phyloP scores from a whole-genome alignment of 2,888 invertebrate species.

The Tipula vernalis region DNA sequence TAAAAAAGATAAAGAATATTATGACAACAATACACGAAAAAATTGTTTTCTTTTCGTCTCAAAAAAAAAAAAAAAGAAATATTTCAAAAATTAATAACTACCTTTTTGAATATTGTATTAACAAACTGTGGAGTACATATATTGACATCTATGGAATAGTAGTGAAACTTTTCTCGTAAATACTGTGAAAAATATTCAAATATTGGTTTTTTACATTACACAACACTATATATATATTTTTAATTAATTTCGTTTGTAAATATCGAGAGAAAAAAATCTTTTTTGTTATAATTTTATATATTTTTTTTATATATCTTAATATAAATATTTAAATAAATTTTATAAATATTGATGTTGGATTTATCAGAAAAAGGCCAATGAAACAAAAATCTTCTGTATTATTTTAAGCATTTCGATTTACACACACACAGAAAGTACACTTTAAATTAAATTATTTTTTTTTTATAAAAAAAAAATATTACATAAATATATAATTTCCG shows the following conservation, averaged over 20 bases:
- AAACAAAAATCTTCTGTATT: neutral
- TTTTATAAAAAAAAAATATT: neutral
- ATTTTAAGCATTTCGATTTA: conserved; percentile 6
- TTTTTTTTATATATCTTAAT: conserved; percentile 8
- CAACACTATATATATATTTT: neutral
- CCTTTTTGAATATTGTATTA: neutral
- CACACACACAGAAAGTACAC: neutral
- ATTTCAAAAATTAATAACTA: neutral
- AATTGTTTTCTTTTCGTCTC: conserved; percentile 7
- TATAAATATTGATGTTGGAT: conserved; percentile 7
- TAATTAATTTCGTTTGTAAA: conserved; percentile 9
- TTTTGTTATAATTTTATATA: neutral
- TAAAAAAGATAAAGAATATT: neutral
- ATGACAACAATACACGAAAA: conserved; percentile 9
- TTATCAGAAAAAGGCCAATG: conserved; percentile 5
- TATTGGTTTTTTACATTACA: neutral
- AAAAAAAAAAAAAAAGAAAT: neutral
- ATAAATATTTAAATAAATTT: conserved; percentile 6
- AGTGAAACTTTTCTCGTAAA: neutral
- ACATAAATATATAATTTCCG: neutral
- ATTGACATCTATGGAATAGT: conserved; percentile 8
- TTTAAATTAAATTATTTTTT: neutral
- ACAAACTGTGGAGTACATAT: neutral
- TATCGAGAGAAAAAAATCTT: neutral
- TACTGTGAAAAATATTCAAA: neutral